A percentile compares a stretch with the other conserved stretches of the same genome.
Conservation (phyloP, 2,797 vertebrate species). For the Xerus rutilus region DNA sequence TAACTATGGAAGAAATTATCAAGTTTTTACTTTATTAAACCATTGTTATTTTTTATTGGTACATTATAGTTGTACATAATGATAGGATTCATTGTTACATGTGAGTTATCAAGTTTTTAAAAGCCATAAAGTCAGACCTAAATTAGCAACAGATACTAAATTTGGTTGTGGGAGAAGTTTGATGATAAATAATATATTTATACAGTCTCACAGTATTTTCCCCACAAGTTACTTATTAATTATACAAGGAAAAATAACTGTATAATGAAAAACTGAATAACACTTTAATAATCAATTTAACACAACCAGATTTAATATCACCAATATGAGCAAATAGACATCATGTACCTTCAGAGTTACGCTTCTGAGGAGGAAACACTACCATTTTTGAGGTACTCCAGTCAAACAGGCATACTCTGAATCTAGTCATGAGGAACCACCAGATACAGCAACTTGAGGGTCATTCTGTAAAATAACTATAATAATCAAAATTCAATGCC, state of each 20-base stretch:
- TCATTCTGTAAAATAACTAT: conserved; percentile 48
- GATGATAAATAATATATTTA: conserved; percentile 8
- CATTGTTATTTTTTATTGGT: too few species aligned
- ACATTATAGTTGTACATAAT: too few species aligned
- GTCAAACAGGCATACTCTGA: background rate
- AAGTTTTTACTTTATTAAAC: too few species aligned
- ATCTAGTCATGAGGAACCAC: background rate
- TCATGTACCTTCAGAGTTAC: background rate
- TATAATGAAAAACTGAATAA: background rate
- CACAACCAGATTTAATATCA: background rate
- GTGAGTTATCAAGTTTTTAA: background rate
- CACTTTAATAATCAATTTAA: background rate
- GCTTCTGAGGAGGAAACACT: background rate
- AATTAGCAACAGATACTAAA: conserved; percentile 37
- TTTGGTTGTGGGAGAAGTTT: background rate
- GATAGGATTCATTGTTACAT: too few species aligned
- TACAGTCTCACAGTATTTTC: background rate
- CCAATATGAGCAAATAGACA: background rate
- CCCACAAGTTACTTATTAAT: conserved; percentile 12
- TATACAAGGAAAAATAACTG: conserved; percentile 52
- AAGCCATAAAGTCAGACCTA: conserved; percentile 41
- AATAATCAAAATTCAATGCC: background rate
- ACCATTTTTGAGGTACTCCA: background rate
- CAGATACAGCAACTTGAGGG: background rate
- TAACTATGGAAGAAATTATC: background rate